Evolutionary conservation across 53 echinoderm and acorn worm genomes (phyloP).

Genomic region (Paracentrotus lividus): DNA sequence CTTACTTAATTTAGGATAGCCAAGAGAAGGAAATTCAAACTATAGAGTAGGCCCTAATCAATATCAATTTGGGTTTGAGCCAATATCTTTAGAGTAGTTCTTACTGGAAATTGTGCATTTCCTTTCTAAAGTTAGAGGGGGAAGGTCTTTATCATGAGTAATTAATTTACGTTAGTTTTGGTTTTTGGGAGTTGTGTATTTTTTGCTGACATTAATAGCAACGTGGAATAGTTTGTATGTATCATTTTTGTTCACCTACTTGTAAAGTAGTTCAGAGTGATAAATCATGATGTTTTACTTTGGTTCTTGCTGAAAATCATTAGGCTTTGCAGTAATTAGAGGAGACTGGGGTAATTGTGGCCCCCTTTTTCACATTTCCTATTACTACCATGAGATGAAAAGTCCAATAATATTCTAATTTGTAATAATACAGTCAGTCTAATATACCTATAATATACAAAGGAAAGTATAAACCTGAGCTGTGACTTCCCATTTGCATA

Average conservation of each 20-base stretch:
- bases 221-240: not conserved
- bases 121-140: not conserved
- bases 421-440: too few species aligned
- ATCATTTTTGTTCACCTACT: not conserved
- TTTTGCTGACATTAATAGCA: not conserved
- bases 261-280: not conserved
- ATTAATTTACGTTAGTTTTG: slow-evolving; percentile 29
- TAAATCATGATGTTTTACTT: not conserved
- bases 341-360: too few species aligned
- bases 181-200: not conserved
- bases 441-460: too few species aligned
- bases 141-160: slow-evolving; percentile 19
- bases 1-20: not conserved
- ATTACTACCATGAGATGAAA: too few species aligned
- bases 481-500: too few species aligned
- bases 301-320: not conserved
- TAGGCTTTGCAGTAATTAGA: too few species aligned
- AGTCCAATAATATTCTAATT: too few species aligned
- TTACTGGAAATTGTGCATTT: not conserved
- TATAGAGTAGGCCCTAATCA: not conserved
- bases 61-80: not conserved
- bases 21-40: not conserved
- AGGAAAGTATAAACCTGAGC: too few species aligned
- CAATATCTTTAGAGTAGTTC: not conserved
- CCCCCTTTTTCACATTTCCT: too few species aligned